A percentile compares a stretch with the other conserved stretches of the same genome.
These are phyloP conservation scores for Gila orcuttii DNA, from an alignment of 2,113 vertebrate species.

Conservation along the genomic window DNA sequence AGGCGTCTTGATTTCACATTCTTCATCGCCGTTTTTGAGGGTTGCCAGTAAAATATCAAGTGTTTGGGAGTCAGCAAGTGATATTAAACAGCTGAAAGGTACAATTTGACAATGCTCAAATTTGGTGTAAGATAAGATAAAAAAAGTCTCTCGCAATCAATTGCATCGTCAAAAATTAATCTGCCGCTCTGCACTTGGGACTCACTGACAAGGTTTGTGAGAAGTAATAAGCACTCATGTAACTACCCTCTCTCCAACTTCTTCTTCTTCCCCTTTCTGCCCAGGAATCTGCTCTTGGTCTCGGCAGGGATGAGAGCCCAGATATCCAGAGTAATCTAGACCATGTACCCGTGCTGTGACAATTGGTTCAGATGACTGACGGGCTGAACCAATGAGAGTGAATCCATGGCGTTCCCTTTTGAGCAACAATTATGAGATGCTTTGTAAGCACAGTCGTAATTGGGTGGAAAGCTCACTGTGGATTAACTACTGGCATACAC, in stretches of 20 bases:
- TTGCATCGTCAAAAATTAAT: slow-evolving; percentile 91
- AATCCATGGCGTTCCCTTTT: neutral
- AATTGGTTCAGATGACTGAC: slow-evolving; percentile 29
- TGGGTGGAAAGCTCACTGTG: neutral
- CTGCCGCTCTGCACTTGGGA: slow-evolving; percentile 83
- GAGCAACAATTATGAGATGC: neutral
- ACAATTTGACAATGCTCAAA: slow-evolving; percentile 94
- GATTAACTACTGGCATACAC: neutral
- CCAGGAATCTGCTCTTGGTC: slow-evolving; percentile 15
- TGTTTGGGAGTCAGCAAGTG: slow-evolving; percentile 76
- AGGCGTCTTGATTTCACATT: slow-evolving; percentile 52
- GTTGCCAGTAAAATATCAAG: slow-evolving; percentile 54
- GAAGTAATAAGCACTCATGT: slow-evolving; percentile 79
- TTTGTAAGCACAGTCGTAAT: slow-evolving; percentile 16
- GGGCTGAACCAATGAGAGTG: slow-evolving; percentile 10
- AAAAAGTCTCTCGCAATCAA: slow-evolving; percentile 71
- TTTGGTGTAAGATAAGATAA: slow-evolving; percentile 85
- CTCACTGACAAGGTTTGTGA: slow-evolving; percentile 81
- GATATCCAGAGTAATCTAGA: slow-evolving; percentile 8
- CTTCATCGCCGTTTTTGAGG: slow-evolving; percentile 12
- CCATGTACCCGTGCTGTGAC: slow-evolving; percentile 10
- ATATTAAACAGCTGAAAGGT: slow-evolving; percentile 95
- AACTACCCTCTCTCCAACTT: slow-evolving; percentile 31
- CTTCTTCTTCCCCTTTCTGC: neutral
- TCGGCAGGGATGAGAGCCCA: slow-evolving; percentile 18